Conservation (phyloP, 2,113 vertebrate species). For the Hiodon alosoides region DNA sequence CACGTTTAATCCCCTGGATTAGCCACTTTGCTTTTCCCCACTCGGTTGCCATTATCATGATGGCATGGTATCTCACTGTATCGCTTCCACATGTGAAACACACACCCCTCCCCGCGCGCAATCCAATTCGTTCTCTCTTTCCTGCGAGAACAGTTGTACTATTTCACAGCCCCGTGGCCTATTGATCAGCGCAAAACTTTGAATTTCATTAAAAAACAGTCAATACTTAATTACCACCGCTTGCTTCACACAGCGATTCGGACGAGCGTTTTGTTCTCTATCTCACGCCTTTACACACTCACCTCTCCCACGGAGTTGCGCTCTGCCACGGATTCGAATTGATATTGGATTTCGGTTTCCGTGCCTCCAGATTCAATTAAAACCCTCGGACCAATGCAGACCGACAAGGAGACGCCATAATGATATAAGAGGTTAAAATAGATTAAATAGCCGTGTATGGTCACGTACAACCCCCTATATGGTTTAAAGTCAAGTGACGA, state of each 20-base stretch:
- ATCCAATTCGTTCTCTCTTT: constrained; percentile 13
- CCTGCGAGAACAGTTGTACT: constrained; percentile 48
- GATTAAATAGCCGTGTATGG: too few relatives aligned
- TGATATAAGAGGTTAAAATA: too few relatives aligned
- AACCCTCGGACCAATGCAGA: constrained; percentile 41
- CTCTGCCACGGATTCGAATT: constrained; percentile 38
- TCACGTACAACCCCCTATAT: too few relatives aligned
- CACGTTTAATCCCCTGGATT: constrained; percentile 27
- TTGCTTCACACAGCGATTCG: constrained; percentile 52
- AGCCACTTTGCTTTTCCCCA: constrained; percentile 25
- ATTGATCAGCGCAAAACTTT: constrained; percentile 68
- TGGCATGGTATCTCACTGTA: background rate
- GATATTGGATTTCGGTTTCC: constrained; percentile 37
- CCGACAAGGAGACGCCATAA: constrained; percentile 19
- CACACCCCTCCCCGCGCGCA: background rate
- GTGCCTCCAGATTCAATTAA: constrained; percentile 34
- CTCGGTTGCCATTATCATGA: constrained; percentile 18
- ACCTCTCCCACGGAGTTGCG: constrained; percentile 35
- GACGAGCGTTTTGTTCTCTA: constrained; percentile 37
- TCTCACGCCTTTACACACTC: constrained; percentile 41
- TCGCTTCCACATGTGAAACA: constrained; percentile 17
- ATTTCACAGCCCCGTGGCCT: constrained; percentile 59
- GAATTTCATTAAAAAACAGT: constrained; percentile 71
- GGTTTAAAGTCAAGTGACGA: too few relatives aligned
- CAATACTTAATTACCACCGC: constrained; percentile 67